A percentile compares a stretch with the other conserved stretches of the same genome.
Conservation (phyloP, 2,797 vertebrate species). For the Tympanoctomys barrerae region DNA sequence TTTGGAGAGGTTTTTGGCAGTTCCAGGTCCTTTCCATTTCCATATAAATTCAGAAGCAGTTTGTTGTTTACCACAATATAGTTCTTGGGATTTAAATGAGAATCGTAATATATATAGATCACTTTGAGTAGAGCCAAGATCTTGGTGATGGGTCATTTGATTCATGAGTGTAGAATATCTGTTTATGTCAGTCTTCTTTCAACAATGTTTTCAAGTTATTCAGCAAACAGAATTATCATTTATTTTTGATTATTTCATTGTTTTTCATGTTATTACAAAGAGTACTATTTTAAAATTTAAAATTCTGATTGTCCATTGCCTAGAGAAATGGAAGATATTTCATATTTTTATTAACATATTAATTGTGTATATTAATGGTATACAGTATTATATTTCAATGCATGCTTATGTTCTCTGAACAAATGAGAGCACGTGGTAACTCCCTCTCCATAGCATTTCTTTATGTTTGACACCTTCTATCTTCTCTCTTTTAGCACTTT, state of each 20-base stretch:
- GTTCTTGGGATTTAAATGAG: background rate
- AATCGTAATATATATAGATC: background rate
- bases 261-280: background rate
- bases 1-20: background rate
- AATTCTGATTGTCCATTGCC: background rate
- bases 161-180: background rate
- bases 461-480: background rate
- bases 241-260: background rate
- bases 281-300: background rate
- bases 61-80: background rate
- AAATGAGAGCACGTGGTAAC: background rate
- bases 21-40: background rate
- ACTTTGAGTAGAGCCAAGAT: background rate
- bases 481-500: background rate
- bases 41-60: constrained; percentile 11
- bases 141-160: background rate
- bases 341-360: background rate
- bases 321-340: background rate
- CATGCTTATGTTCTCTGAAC: background rate
- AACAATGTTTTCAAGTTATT: background rate
- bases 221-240: background rate
- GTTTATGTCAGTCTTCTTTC: background rate
- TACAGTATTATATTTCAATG: background rate
- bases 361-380: background rate
- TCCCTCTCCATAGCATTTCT: background rate